Evolutionary conservation across 37 sponge, comb jelly and placozoan genomes (phyloP), one percentile per base, ranked within the genome.

Genomic region (Hormiphora californensis): DNA sequence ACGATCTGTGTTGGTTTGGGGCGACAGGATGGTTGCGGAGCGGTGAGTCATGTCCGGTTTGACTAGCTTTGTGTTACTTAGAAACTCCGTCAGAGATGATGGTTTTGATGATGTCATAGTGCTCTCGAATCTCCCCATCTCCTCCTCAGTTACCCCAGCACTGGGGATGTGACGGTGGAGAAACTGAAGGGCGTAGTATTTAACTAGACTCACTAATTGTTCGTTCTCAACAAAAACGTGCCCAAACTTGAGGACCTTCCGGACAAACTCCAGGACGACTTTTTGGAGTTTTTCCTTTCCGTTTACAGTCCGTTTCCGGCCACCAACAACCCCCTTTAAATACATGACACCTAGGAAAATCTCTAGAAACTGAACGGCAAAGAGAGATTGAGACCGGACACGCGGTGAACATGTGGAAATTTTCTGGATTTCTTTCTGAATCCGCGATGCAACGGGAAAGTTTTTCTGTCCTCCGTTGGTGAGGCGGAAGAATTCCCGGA

Each of bases 1-100:
- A 19, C 81, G 43, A 7, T 73, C 81, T 73, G 81, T 73, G 81
- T 73, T 73, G 43, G 39, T 73, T 27, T 27, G 36, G 5, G 81
- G 81, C 3, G 81, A 73, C 23, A 73, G 46, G 25, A 73, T 73
- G 44, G 44, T 73, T n/a, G 81, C 81, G 12, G 39, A 3, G 43
- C 46, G 43, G 25, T 73, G 81, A 3, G 81, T 73, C 17, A 40
- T 73, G 36, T 39, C 81, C 4, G 81, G 21, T 4, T 27, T 40
- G 81, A 73, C 46, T 21, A 73, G 21, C 19, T n/a, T 8, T 1
- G 12, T 22, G 25, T 73, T 73, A 46, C 40, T 43, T 4, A 43
- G 41, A 43, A 43, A 23, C 23, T 41, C 81, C 5, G 0, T 46
- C 5, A 73, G 44, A 40, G 35, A 36, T 1, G 17, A 19, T 1